Evolutionary conservation across 2,797 vertebrate genomes (phyloP).

Genomic region (Coregonus suidteri): DNA sequence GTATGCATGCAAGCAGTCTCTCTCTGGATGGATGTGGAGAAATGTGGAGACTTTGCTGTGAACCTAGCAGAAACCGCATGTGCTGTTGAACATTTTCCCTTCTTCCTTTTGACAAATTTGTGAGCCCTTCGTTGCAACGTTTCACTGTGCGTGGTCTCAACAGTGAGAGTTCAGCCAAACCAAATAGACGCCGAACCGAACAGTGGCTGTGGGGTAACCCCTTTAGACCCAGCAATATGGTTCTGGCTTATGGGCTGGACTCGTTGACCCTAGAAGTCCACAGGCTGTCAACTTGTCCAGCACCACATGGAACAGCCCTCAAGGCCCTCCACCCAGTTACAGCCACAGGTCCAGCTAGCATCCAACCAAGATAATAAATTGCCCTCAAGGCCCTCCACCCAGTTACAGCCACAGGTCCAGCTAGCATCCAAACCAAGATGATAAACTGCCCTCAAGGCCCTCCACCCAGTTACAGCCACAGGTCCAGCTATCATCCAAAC

Average conservation of each 20-base stretch:
- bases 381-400: too few species aligned
- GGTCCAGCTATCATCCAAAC: too few species aligned
- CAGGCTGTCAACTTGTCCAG: conserved; percentile 33
- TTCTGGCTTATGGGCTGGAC: conserved; percentile 39
- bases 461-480: too few species aligned
- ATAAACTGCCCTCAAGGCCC: too few species aligned
- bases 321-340: conserved; percentile 6
- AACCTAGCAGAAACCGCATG: conserved; percentile 64
- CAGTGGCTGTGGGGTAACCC: conserved; percentile 52
- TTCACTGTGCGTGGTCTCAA: conserved; percentile 48
- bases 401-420: too few species aligned
- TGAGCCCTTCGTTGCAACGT: conserved; percentile 64
- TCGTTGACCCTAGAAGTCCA: conserved; percentile 15
- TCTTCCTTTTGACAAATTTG: conserved; percentile 25
- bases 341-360: not conserved
- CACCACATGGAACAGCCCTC: conserved; percentile 15
- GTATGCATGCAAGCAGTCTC: conserved; percentile 23
- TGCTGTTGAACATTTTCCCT: conserved; percentile 21
- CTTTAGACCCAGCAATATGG: conserved; percentile 42
- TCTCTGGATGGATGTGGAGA: conserved; percentile 54
- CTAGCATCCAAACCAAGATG: too few species aligned
- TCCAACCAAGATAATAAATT: too few species aligned
- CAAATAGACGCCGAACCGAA: conserved; percentile 52
- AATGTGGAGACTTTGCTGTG: conserved; percentile 56
- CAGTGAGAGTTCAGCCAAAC: conserved; percentile 73